Evolutionary conservation across 2,797 vertebrate genomes (phyloP).

Genomic region (Siniperca scherzeri): DNA sequence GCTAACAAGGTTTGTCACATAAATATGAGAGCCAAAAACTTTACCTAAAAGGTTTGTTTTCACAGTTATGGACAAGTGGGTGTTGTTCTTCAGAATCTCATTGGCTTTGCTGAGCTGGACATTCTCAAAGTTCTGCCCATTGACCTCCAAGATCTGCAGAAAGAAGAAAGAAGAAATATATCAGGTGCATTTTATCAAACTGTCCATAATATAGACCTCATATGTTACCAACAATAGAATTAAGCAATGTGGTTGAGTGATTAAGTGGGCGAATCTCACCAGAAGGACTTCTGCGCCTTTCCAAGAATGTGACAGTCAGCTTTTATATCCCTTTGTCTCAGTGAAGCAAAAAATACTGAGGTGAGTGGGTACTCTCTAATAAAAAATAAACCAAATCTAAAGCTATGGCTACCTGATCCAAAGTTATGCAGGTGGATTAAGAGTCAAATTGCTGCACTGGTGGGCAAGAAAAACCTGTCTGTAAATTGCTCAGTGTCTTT

Average conservation of each 20-base stretch:
- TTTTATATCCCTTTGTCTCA: not conserved
- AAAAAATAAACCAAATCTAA: not conserved
- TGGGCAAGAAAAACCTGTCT: not conserved
- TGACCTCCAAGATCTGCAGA: conserved; percentile 95
- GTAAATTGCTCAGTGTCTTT: not conserved
- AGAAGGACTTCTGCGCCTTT: not conserved
- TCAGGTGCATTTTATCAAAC: not conserved
- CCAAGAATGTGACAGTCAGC: not conserved
- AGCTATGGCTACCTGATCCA: not conserved
- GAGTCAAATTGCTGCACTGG: not conserved
- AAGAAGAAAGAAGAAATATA: conserved; percentile 16
- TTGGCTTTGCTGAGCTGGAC: conserved; percentile 98
- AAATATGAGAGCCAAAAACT: conserved; percentile 14
- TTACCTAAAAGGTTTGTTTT: conserved; percentile 99
- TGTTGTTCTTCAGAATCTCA: conserved; percentile 99
- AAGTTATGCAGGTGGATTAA: not conserved
- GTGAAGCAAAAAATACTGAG: not conserved
- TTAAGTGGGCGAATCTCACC: not conserved
- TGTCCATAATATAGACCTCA: not conserved
- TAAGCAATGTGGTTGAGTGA: no score
- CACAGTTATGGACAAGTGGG: conserved; percentile 99
- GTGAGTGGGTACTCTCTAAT: not conserved
- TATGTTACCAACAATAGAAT: not conserved
- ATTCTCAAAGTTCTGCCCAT: conserved; percentile 99
- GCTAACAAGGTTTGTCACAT: not conserved